Evolutionary conservation across 2,113 vertebrate genomes (phyloP).

Genomic region (Macrotis lagotis): DNA sequence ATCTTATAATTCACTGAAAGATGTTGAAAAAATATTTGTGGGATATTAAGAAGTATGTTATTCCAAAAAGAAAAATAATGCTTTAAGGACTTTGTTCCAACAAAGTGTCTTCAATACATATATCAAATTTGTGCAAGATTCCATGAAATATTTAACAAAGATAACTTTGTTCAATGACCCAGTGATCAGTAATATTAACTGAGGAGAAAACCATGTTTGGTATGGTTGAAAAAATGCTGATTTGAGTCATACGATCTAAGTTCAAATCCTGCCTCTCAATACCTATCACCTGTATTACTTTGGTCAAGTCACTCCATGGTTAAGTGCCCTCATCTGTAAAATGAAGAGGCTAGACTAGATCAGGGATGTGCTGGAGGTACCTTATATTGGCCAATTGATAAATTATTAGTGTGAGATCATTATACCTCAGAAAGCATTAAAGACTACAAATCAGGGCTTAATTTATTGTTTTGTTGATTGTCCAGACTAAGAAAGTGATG

Average conservation of each 20-base stretch:
- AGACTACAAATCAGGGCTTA: background rate
- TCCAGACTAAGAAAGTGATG: background rate
- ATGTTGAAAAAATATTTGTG: background rate
- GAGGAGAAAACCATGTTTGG: background rate
- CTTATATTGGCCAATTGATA: background rate
- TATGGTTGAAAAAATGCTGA: background rate
- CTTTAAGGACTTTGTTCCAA: background rate
- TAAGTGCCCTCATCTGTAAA: background rate
- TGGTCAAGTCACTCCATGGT: background rate
- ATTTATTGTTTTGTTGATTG: background rate
- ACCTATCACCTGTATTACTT: background rate
- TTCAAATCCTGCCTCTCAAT: background rate
- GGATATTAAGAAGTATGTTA: background rate
- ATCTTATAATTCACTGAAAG: background rate
- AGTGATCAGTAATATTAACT: background rate
- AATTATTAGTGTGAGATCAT: background rate
- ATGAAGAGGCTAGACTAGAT: background rate
- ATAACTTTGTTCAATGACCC: background rate
- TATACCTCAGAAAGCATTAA: background rate
- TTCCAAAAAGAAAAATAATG: background rate
- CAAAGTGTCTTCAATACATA: background rate
- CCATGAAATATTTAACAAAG: background rate
- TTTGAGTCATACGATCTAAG: background rate
- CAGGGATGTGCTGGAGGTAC: background rate
- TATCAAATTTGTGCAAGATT: background rate